These are phyloP conservation scores for Tenrec ecaudatus DNA, from an alignment of 2,113 vertebrate species.

Conservation along the genomic window DNA sequence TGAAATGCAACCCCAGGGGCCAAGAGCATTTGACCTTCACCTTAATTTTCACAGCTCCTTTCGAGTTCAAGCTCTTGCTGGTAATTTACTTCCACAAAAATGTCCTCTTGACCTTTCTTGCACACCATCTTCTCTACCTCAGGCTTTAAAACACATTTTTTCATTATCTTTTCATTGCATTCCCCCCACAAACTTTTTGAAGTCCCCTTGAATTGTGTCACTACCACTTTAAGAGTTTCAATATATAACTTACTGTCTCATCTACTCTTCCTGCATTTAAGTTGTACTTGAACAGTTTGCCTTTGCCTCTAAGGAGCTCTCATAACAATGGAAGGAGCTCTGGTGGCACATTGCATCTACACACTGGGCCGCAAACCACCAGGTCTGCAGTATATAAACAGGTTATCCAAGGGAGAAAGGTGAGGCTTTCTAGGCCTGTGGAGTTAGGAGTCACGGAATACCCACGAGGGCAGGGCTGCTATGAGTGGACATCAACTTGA, in stretches of 20 bases:
- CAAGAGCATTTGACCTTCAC: background rate
- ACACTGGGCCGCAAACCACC: background rate
- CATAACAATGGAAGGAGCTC: rapidly evolving
- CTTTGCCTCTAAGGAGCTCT: constrained; percentile 39
- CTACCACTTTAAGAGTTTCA: constrained; percentile 41
- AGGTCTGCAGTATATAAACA: background rate
- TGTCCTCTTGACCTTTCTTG: constrained; percentile 15
- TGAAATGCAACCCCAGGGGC: background rate
- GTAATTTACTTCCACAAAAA: background rate
- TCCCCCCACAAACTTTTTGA: too few relatives aligned
- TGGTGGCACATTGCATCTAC: background rate
- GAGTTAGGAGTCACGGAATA: background rate
- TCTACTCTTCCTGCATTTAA: constrained; percentile 10
- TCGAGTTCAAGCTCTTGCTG: background rate
- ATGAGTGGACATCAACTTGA: too few relatives aligned
- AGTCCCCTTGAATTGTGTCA: background rate
- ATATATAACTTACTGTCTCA: constrained; percentile 9
- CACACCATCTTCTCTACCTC: background rate
- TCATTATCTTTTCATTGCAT: too few relatives aligned
- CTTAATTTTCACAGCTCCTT: constrained; percentile 29
- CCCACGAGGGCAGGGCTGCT: too few relatives aligned
- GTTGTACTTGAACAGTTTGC: constrained; percentile 26
- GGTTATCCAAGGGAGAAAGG: background rate
- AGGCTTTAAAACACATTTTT: too few relatives aligned
- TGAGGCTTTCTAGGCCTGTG: background rate